Conservation (phyloP, 2,113 vertebrate species). For the Toxostoma redivivum region DNA sequence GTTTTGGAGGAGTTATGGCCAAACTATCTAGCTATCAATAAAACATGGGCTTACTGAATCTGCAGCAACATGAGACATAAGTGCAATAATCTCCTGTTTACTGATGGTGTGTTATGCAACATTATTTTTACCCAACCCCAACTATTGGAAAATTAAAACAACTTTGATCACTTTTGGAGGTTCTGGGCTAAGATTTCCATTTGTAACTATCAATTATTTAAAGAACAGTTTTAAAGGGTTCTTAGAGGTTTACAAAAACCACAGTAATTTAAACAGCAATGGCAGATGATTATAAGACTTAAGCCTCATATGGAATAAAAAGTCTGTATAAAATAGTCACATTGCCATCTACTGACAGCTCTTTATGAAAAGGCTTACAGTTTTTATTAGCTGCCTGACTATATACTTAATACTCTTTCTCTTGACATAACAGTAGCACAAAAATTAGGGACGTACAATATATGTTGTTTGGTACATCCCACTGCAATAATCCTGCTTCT, state of each 20-base stretch:
- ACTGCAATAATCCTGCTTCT: constrained; percentile 51
- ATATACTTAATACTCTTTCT: constrained; percentile 15
- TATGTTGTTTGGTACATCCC: background rate
- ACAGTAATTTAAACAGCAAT: constrained; percentile 67
- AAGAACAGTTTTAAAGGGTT: constrained; percentile 71
- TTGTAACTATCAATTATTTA: constrained; percentile 81
- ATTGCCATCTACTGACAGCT: constrained; percentile 81
- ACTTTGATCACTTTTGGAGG: constrained; percentile 74
- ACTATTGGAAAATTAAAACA: constrained; percentile 69
- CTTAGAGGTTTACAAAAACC: constrained; percentile 45
- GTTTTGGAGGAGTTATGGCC: background rate
- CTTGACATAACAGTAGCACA: background rate
- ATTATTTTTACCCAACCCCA: constrained; percentile 61
- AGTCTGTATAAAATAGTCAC: constrained; percentile 69
- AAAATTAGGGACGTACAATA: background rate
- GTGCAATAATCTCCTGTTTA: constrained; percentile 37
- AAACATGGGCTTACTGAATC: constrained; percentile 22
- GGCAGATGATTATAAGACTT: constrained; percentile 59
- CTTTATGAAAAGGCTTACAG: constrained; percentile 46
- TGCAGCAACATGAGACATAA: background rate
- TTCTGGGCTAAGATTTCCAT: constrained; percentile 70
- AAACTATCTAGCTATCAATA: background rate
- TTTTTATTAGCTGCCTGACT: constrained; percentile 38
- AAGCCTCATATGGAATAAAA: constrained; percentile 29
- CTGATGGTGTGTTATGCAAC: constrained; percentile 24